Percentiles rank a stretch among this genome's conserved stretches.
Evolutionary conservation across 2,113 vertebrate species (phyloP).

Genomic region (Scartelaos histophorus): DNA sequence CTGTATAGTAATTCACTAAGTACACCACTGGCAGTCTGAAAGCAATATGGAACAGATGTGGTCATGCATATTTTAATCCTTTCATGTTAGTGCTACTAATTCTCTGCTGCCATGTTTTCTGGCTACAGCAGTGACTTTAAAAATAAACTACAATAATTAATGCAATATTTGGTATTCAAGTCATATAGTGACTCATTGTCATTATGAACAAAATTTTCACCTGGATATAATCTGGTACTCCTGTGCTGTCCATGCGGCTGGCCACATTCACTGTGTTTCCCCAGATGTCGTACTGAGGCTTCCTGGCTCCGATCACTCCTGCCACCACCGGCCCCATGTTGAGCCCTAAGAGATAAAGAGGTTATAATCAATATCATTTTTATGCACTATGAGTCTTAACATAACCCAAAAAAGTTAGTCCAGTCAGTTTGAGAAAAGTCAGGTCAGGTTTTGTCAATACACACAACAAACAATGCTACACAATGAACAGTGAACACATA

Average conservation of each 20-base stretch:
- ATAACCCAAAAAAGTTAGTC: too few species aligned
- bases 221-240: conserved; percentile 93
- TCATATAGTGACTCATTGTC: neutral
- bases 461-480: neutral
- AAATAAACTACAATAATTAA: conserved; percentile 1
- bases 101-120: conserved; percentile 3
- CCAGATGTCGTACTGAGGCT: conserved; percentile 97
- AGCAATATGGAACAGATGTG: neutral
- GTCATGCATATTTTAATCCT: neutral
- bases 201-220: conserved; percentile 57
- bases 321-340: conserved; percentile 96
- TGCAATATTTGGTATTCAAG: neutral
- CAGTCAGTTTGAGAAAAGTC: too few species aligned
- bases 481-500: neutral
- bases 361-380: neutral
- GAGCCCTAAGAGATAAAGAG: conserved; percentile 79
- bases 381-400: too few species aligned
- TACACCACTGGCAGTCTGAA: neutral
- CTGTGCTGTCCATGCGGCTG: conserved; percentile 97
- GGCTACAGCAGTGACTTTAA: conserved; percentile 4
- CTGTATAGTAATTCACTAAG: too few species aligned
- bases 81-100: neutral
- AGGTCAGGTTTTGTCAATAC: too few species aligned
- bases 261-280: conserved; percentile 97
- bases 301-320: conserved; percentile 92